Conservation (phyloP, 2,113 vertebrate species). For the Prunella fulvescens region DNA sequence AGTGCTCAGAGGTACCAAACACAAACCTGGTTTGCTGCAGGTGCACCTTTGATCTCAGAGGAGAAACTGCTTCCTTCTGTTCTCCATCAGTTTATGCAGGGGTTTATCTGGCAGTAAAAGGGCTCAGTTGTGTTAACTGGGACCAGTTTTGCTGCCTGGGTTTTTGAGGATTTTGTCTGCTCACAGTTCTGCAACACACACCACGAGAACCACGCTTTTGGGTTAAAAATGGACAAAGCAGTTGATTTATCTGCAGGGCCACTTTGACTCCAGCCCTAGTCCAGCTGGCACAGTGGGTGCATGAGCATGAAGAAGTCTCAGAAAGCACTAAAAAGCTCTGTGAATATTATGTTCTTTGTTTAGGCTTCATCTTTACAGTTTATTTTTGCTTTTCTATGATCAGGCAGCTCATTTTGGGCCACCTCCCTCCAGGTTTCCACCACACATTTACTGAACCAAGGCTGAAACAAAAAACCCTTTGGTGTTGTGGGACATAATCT, state of each 20-base stretch:
- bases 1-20: constrained; percentile 71
- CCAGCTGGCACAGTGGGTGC: neutral
- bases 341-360: neutral
- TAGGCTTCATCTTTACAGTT: neutral
- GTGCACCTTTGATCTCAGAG: neutral
- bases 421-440: neutral
- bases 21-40: neutral
- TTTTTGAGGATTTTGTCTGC: neutral
- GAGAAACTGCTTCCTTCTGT: neutral
- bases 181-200: neutral
- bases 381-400: neutral
- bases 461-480: neutral
- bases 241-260: neutral
- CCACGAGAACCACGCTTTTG: neutral
- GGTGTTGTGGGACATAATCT: neutral
- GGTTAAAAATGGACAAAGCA: neutral
- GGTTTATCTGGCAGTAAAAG: neutral
- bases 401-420: neutral
- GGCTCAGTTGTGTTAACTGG: neutral
- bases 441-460: neutral
- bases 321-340: neutral
- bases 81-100: neutral
- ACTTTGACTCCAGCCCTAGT: neutral
- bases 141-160: neutral
- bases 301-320: neutral